Base-by-base conservation (phyloP, 1,140 invertebrate genomes). In the Diuraphis noxia region DNA sequence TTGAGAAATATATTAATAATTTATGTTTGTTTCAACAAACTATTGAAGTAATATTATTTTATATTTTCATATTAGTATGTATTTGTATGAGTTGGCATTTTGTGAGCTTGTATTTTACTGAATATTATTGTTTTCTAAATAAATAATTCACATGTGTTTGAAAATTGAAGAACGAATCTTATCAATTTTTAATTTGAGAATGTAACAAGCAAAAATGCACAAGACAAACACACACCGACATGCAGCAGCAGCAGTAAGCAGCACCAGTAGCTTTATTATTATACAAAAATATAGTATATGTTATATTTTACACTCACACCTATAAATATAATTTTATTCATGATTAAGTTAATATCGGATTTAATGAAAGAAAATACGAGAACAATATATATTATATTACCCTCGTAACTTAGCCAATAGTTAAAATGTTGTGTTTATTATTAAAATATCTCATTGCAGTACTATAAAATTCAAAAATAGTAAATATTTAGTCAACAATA, bases 261-360 rank as follows among this genome's bases (percentile, higher is more conserved):
- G 38, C 40, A 88, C 52, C 86, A 63, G 19, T 77, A 89, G 88
- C 88, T 91, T 91, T 90, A 90, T 89, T 89, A 89, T 91, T 91
- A 38, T 91, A 91, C 89, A 91, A 82, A 82, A 82, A 82, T 89
- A 49, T 88, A 30, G 56, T 87, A 88, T 89, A 89, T 89, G 63
- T 89, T 89, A 89, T 89, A 89, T 89, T 89, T 63, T 88, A 88
- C 56, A 89, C 88, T 23, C 40, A 77, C n/a, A 21, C 88, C 56
- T 89, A 89, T 46, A 89, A 72, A 77, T 3, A 77, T 0, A 77
- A 77, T 72, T 38, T 40, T 72, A 23, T 89, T 89, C 13, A 38
- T 79, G n/a, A 8, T 77, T 30, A 56, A 56, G 23, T 56, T 56
- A 38, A 25, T 40, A 87, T 87, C 41, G 21, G 36, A 87, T 87